Base-by-base conservation (phyloP, 2,797 vertebrate genomes). In the Chrysolophus pictus region DNA sequence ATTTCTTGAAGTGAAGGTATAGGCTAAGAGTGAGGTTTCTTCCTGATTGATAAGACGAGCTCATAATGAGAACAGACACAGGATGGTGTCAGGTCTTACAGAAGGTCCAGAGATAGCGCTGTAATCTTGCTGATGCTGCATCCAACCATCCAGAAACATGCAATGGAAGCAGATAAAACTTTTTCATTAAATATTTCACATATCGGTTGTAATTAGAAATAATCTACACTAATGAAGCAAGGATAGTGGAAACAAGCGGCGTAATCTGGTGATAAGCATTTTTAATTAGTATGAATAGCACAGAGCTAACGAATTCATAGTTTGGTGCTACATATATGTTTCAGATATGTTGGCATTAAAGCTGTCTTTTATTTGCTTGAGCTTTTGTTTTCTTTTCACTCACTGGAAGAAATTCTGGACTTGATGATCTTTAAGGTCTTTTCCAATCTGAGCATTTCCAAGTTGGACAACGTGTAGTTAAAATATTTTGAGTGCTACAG, bases 151-250 rank as follows among this genome's bases (percentile, higher is more conserved):
- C 82, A 80, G 75, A 33, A 90, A 80, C 39, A 29, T 5, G 65
- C 65, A 88, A 78, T 44, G 47, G 49, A 9, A 85, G 44, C 26
- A 94, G 91, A 95, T 84, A 94, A 84, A 84, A 93, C 42, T 88
- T 91, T 91, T 93, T 87, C 91, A 95, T 94, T 74, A 95, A 96
- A 56, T 84, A 64, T 91, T 95, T 93, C 87, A 42, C 51, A 3
- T 95, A 96, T 94, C 71, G 53, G 75, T 85, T 3, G 19, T 89
- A 95, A 95, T 96, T 94, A 82, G 86, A 94, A 93, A 63, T 56
- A 94, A 68, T 95, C 96, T 97, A 35, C 9, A 10, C 28, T 95
- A 96, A 93, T 91, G 75, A 91, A 95, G 94, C 82, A 55, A 97
- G 49, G 47, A 62, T 31, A 67, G 74, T 33, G 88, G 80, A 95